Evolutionary conservation across 2,888 invertebrate species (phyloP).

Genomic region (Nemotelus pantherinus): DNA sequence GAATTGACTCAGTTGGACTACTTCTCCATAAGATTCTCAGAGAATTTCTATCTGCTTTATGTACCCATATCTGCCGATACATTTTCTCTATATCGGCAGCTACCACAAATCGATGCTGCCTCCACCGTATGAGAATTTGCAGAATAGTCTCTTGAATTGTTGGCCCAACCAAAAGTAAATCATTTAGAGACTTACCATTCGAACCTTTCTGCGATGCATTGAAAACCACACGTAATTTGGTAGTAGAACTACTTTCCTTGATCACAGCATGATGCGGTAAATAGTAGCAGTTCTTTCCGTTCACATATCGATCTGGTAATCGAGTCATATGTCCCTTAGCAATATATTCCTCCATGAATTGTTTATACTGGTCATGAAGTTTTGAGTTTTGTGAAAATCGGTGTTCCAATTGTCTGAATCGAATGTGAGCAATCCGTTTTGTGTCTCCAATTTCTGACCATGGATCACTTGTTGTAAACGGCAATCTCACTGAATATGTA

Average conservation of each 20-base stretch:
- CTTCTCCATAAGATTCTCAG: no score
- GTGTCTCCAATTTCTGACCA: no score
- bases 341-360: slow-evolving; percentile 52
- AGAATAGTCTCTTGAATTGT: slow-evolving; percentile 15
- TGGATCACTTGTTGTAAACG: neutral
- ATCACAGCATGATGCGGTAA: slow-evolving; percentile 21
- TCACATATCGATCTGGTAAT: neutral
- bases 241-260: neutral
- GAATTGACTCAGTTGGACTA: no score
- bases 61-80: slow-evolving; percentile 11
- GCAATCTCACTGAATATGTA: neutral
- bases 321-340: slow-evolving; percentile 5
- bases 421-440: no score
- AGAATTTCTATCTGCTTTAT: neutral
- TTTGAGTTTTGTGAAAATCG: neutral
- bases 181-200: slow-evolving; percentile 9
- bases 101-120: neutral
- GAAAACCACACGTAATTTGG: slow-evolving; percentile 23
- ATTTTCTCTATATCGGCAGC: slow-evolving; percentile 19
- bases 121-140: neutral
- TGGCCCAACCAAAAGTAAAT: slow-evolving; percentile 17
- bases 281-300: neutral
- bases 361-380: slow-evolving; percentile 24
- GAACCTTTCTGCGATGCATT: slow-evolving; percentile 2
- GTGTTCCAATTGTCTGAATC: neutral